Evolutionary conservation across 2,797 vertebrate genomes (phyloP).

Genomic region (Scolopax rusticola): DNA sequence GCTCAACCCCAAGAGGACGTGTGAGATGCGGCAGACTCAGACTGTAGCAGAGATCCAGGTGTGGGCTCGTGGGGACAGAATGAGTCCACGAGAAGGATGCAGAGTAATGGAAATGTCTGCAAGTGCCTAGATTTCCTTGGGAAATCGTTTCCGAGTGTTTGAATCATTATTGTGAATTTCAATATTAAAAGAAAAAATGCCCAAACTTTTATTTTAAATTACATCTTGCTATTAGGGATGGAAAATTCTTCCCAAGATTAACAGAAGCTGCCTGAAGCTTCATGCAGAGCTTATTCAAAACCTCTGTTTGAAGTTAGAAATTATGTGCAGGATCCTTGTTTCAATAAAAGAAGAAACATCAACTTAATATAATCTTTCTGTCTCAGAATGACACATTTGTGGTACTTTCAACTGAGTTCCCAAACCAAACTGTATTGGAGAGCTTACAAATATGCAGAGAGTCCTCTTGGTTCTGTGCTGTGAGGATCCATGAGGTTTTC

Average conservation of each 20-base stretch:
- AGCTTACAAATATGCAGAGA: neutral
- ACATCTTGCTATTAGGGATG: neutral
- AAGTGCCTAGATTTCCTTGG: neutral
- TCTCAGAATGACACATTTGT: neutral
- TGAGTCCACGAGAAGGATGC: neutral
- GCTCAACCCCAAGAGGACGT: neutral
- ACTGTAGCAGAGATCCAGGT: neutral
- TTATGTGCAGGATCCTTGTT: neutral
- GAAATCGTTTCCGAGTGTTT: neutral
- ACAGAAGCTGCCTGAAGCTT: neutral
- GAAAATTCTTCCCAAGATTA: neutral
- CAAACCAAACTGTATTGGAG: neutral
- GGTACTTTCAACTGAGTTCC: neutral
- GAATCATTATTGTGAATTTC: neutral
- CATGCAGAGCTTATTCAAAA: neutral
- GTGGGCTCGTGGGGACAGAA: neutral
- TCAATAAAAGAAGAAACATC: neutral
- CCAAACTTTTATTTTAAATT: neutral
- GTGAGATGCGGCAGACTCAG: neutral
- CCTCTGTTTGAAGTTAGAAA: neutral
- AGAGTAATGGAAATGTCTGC: neutral
- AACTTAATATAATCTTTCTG: neutral
- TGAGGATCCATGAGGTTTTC: neutral
- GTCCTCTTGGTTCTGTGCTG: neutral
- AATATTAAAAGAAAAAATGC: neutral